These are phyloP conservation scores for Lophura swinhoii DNA, from an alignment of 2,797 vertebrate species.

Conservation along the genomic window DNA sequence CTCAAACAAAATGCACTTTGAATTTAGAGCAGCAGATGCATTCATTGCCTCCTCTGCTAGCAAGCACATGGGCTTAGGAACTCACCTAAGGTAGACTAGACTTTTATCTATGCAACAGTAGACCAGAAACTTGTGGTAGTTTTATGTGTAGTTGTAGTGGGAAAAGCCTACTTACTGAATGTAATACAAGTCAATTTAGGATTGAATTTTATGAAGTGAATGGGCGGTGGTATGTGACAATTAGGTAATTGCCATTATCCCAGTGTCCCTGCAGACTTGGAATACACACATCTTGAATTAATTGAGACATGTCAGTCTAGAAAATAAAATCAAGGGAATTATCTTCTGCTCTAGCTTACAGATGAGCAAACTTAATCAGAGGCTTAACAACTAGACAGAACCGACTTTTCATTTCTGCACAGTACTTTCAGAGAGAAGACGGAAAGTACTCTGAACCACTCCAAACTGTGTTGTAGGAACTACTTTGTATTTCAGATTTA, in stretches of 20 bases:
- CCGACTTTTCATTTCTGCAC: not conserved
- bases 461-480: not conserved
- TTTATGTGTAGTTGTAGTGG: not conserved
- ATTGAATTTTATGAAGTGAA: slow-evolving; percentile 36
- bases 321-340: slow-evolving; percentile 4
- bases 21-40: not conserved
- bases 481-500: not conserved
- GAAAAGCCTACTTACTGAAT: slow-evolving; percentile 16
- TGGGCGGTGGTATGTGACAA: slow-evolving; percentile 30
- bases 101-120: not conserved
- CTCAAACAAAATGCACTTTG: not conserved
- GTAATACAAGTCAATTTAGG: not conserved
- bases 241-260: slow-evolving; percentile 49
- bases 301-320: not conserved
- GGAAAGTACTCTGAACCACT: not conserved
- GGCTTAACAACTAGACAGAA: not conserved
- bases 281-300: slow-evolving; percentile 43
- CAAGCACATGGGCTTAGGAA: not conserved
- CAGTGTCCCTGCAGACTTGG: slow-evolving; percentile 7
- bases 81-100: not conserved
- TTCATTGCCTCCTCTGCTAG: not conserved
- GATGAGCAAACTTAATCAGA: not conserved
- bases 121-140: not conserved
- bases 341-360: not conserved
- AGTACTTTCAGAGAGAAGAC: not conserved